Evolutionary conservation across 2,797 vertebrate genomes (phyloP).

Genomic region (Neoniphon sammara): DNA sequence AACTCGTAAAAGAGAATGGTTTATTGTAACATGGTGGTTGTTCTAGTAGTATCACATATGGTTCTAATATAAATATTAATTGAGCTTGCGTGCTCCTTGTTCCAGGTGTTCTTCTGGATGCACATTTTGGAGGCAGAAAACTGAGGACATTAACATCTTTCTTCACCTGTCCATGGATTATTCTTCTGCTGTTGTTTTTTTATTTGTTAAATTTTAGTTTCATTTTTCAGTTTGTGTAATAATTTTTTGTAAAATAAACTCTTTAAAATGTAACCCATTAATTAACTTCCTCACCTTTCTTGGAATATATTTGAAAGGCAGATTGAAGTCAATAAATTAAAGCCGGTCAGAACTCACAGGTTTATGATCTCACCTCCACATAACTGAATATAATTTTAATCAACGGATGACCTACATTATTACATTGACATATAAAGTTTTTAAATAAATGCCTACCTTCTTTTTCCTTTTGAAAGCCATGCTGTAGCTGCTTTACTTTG

Average conservation of each 20-base stretch:
- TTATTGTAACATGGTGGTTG: background rate
- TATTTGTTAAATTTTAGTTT: background rate
- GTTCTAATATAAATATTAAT: background rate
- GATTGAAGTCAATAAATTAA: background rate
- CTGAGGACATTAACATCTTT: background rate
- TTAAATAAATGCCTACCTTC: conserved; percentile 57
- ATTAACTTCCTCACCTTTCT: background rate
- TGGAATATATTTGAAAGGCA: background rate
- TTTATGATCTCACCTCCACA: no score
- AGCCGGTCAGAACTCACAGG: no score
- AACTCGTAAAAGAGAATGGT: no score
- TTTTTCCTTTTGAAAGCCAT: conserved; percentile 63
- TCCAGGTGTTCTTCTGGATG: conserved; percentile 19
- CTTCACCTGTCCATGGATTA: conserved; percentile 2
- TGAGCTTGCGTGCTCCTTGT: background rate
- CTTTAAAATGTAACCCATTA: background rate
- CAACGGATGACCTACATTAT: background rate
- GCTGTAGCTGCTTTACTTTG: background rate
- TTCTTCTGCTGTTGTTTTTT: conserved; percentile 50
- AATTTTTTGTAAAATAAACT: conserved; percentile 75
- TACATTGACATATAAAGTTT: background rate
- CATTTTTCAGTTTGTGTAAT: conserved; percentile 40
- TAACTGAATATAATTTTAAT: no score
- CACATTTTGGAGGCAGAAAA: conserved; percentile 13
- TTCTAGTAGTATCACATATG: no score